phyloP scores from a whole-genome alignment of 2,888 invertebrate species.

The Parelbella ahira region DNA sequence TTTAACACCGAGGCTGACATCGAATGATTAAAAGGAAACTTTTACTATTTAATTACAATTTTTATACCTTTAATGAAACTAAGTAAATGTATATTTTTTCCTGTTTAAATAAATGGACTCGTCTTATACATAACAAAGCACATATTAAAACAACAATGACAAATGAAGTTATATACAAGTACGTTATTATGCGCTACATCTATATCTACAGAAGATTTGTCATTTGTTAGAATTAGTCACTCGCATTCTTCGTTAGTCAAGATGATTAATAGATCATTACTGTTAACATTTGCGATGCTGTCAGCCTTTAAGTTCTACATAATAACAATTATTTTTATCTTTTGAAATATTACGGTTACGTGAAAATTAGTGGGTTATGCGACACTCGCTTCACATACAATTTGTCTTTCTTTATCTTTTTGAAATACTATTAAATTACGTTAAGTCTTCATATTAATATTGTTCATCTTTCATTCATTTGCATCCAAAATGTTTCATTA shows the following conservation, averaged over 20 bases:
- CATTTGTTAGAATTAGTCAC: slow-evolving; percentile 30
- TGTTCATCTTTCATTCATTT: slow-evolving; percentile 2
- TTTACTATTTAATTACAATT: too few species aligned
- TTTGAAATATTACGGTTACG: slow-evolving; percentile 28
- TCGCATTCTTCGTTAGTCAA: slow-evolving; percentile 31
- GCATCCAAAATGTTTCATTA: slow-evolving; percentile 2
- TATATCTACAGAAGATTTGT: slow-evolving; percentile 21
- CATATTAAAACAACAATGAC: slow-evolving; percentile 12
- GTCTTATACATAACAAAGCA: slow-evolving; percentile 1
- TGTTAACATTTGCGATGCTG: slow-evolving; percentile 20
- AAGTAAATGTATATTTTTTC: too few species aligned
- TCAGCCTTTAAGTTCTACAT: slow-evolving; percentile 13
- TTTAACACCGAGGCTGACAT: too few species aligned
- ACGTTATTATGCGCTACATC: slow-evolving; percentile 17
- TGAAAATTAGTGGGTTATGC: slow-evolving; percentile 44
- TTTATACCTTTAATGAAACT: too few species aligned
- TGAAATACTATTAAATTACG: too few species aligned
- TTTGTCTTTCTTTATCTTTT: slow-evolving; percentile 10
- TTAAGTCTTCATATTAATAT: too few species aligned
- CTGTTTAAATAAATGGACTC: too few species aligned
- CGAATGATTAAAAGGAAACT: too few species aligned
- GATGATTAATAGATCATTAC: slow-evolving; percentile 25
- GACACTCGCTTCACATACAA: slow-evolving; percentile 28
- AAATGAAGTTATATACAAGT: slow-evolving; percentile 18
- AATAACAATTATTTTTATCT: not conserved